A percentile compares a stretch with the other conserved stretches of the same genome.
phyloP scores from a whole-genome alignment of 2,888 invertebrate genomes.

The Cephonodes hylas region DNA sequence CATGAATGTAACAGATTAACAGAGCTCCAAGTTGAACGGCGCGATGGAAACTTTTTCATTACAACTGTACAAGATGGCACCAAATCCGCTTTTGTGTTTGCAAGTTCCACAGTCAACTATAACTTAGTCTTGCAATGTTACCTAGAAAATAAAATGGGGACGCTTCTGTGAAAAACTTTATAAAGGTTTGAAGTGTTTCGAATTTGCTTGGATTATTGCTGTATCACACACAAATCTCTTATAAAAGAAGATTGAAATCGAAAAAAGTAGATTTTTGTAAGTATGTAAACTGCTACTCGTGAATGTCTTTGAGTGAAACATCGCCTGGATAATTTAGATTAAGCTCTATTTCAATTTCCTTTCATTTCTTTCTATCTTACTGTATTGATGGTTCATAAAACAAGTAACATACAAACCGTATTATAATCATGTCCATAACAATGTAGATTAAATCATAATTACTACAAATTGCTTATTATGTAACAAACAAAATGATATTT shows the following conservation, averaged over 20 bases:
- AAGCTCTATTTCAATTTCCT: no score
- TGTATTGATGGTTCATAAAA: no score
- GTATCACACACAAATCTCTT: not conserved
- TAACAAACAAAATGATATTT: no score
- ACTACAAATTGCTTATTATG: no score
- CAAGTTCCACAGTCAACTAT: slow-evolving; percentile 25
- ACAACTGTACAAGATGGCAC: slow-evolving; percentile 31
- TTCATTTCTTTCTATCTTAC: no score
- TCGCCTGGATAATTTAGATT: no score
- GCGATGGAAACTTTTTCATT: slow-evolving; percentile 48
- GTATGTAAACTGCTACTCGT: no score
- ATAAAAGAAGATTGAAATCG: not conserved
- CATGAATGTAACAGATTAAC: slow-evolving; percentile 33
- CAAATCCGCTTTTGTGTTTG: slow-evolving; percentile 22
- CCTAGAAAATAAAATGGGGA: slow-evolving; percentile 24
- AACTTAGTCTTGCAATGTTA: slow-evolving; percentile 27
- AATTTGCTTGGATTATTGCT: not conserved
- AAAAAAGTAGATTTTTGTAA: no score
- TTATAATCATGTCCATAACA: no score
- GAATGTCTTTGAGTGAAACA: no score
- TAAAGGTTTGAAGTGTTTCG: not conserved
- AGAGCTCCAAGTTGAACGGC: slow-evolving; percentile 23
- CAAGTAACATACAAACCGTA: no score
- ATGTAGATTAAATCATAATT: no score
- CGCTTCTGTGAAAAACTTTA: slow-evolving; percentile 16